Evolutionary conservation across 1,140 invertebrate genomes (phyloP).

Genomic region (Aporrectodea caliginosa): DNA sequence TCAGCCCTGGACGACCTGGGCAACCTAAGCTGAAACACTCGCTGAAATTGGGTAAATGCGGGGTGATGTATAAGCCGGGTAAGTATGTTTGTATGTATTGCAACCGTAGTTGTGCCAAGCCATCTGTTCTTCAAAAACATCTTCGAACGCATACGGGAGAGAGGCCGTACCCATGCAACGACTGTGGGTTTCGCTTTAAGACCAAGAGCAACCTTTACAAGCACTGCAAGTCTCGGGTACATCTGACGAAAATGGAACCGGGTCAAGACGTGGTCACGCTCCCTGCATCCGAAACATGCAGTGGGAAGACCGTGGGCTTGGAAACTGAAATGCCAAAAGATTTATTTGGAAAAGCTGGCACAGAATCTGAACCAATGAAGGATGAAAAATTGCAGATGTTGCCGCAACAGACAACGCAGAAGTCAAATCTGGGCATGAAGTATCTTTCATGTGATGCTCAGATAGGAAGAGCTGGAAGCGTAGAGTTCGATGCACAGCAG

Average conservation of each 20-base stretch:
- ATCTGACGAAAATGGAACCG: conserved; percentile 47
- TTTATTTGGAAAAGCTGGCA: not conserved
- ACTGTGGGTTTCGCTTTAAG: conserved; percentile 88
- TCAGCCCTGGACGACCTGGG: not conserved
- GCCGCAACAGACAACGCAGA: not conserved
- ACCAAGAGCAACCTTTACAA: conserved; percentile 91
- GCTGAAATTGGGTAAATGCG: not conserved
- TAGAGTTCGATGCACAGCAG: not conserved
- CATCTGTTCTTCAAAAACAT: conserved; percentile 89
- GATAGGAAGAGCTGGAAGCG: not conserved
- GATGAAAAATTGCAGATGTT: not conserved
- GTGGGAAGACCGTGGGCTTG: not conserved
- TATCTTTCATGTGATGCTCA: not conserved
- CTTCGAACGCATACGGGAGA: conserved; percentile 83
- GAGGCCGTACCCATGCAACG: conserved; percentile 79
- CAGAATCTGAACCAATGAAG: not conserved
- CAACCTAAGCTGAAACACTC: not conserved
- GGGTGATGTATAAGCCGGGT: conserved; percentile 35
- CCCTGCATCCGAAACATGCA: not conserved
- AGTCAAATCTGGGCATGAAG: not conserved
- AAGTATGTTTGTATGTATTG: conserved; percentile 79
- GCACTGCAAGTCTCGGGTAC: conserved; percentile 77
- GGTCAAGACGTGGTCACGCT: not conserved
- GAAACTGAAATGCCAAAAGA: not conserved
- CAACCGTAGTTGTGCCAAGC: conserved; percentile 81